Evolutionary conservation across 1,140 invertebrate species (phyloP).

Genomic region (Dreissena rostriformis): DNA sequence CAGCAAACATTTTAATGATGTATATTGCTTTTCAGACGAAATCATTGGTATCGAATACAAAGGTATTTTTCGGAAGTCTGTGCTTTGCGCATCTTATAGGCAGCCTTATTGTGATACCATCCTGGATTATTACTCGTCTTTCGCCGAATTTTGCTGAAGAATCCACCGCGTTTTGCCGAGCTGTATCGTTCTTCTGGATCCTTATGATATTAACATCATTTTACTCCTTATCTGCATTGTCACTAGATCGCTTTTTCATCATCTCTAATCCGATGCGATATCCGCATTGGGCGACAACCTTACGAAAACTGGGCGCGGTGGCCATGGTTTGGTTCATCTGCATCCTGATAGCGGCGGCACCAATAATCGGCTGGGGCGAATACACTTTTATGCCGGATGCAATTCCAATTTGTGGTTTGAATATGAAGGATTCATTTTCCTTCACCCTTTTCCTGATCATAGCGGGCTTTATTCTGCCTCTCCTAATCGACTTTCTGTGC

Average conservation of each 20-base stretch:
- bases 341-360: slow-evolving; percentile 24
- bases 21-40: slow-evolving; percentile 41
- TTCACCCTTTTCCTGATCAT: slow-evolving; percentile 39
- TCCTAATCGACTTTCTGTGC: slow-evolving; percentile 40
- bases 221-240: slow-evolving; percentile 51
- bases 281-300: slow-evolving; percentile 44
- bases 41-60: slow-evolving; percentile 46
- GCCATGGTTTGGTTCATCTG: slow-evolving; percentile 32
- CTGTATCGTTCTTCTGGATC: slow-evolving; percentile 45
- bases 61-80: slow-evolving; percentile 48
- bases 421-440: slow-evolving; percentile 42
- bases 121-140: slow-evolving; percentile 41
- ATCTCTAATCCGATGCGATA: slow-evolving; percentile 51
- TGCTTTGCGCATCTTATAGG: slow-evolving; percentile 39
- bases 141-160: slow-evolving; percentile 20
- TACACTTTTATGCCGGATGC: slow-evolving; percentile 43
- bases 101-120: slow-evolving; percentile 50
- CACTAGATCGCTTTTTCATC: slow-evolving; percentile 48
- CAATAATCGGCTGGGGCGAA: slow-evolving; percentile 50
- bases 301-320: slow-evolving; percentile 32
- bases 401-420: slow-evolving; percentile 49
- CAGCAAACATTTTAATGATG: slow-evolving; percentile 40
- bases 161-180: slow-evolving; percentile 25
- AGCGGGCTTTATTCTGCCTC: slow-evolving; percentile 31
- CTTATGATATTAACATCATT: slow-evolving; percentile 51